These are phyloP conservation scores for Porites evermanni DNA, from an alignment of 92 coral and sea anemone species.

Conservation along the genomic window DNA sequence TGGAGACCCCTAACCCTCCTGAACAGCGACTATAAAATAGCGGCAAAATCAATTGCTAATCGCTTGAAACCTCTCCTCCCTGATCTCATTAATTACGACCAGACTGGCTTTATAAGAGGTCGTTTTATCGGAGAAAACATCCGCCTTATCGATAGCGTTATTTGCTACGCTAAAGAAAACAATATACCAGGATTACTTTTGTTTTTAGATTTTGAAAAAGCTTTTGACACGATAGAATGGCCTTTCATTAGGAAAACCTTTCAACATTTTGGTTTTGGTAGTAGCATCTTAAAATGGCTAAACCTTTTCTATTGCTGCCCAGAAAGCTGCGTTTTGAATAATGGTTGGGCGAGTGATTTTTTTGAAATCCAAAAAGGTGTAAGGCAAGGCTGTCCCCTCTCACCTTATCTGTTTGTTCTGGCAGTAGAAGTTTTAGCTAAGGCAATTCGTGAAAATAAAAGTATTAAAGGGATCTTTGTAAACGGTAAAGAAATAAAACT, in stretches of 20 bases:
- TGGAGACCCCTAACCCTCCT: conserved; percentile 26
- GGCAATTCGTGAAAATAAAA: too few relatives aligned
- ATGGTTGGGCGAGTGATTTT: not conserved
- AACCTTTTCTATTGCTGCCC: conserved; percentile 6
- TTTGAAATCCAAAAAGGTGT: conserved; percentile 34
- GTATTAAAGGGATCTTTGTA: too few relatives aligned
- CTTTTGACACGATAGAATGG: conserved; percentile 27
- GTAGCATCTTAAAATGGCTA: conserved; percentile 7
- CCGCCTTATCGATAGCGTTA: too few relatives aligned
- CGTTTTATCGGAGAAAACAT: too few relatives aligned
- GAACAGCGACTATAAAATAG: conserved; percentile 21
- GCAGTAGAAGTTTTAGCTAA: not conserved
- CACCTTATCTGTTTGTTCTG: conserved; percentile 34
- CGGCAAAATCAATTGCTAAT: conserved; percentile 13
- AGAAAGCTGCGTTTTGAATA: conserved; percentile 19
- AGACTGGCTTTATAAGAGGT: too few relatives aligned
- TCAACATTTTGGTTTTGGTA: conserved; percentile 16
- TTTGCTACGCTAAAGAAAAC: too few relatives aligned
- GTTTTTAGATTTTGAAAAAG: conserved; percentile 3
- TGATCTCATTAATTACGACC: not conserved
- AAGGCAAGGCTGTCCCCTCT: not conserved
- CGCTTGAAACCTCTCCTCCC: conserved; percentile 20
- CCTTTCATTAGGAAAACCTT: conserved; percentile 3
- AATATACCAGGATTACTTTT: too few relatives aligned
- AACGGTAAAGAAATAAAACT: too few relatives aligned